Evolutionary conservation across 2,797 vertebrate genomes (phyloP), one percentile per base, ranked within the genome.

Genomic region (Gobio occitaniae): DNA sequence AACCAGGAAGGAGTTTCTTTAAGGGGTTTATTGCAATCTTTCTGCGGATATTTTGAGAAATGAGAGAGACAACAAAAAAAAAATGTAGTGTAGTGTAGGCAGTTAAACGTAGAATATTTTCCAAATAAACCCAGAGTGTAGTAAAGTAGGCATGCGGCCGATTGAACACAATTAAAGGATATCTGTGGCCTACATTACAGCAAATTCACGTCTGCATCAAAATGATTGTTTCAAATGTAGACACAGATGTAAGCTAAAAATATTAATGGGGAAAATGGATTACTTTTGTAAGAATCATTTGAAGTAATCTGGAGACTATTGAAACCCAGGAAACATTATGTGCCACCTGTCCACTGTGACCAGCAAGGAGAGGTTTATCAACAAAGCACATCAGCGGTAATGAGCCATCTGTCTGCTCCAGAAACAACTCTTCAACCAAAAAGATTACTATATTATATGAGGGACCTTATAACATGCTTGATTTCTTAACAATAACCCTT

Each of bases 271-370:
- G 48, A 83, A 78, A 78, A 41, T 82, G 59, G 71, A 82, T 80
- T 59, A 86, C 86, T 78, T 88, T 91, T 92, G 88, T 87, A 87
- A 91, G 89, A 92, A 89, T 90, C 87, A 91, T 86, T 63, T 69
- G 70, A 47, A 91, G 90, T 95, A 94, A 95, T 95, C 94, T 94
- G 91, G 85, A 91, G 93, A 94, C 93, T 94, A 92, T 93, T 94
- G 92, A 93, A 93, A 94, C 92, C 86, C 92, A 92, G 93, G 90
- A 90, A 93, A 94, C 93, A 95, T 95, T 92, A 86, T 19, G 92
- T 63, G 92, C 94, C 94, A 94, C 93, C 94, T 95, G 94, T 86
- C 92, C 91, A 61, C 38, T 17, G 66, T 93, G 78, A 87, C 86
- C 78, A 80, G 82, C 54, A 72, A 83, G 48, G 87, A 91, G 68